Conservation (phyloP, 2,888 invertebrate genomes). For the Rhingia rostrata region DNA sequence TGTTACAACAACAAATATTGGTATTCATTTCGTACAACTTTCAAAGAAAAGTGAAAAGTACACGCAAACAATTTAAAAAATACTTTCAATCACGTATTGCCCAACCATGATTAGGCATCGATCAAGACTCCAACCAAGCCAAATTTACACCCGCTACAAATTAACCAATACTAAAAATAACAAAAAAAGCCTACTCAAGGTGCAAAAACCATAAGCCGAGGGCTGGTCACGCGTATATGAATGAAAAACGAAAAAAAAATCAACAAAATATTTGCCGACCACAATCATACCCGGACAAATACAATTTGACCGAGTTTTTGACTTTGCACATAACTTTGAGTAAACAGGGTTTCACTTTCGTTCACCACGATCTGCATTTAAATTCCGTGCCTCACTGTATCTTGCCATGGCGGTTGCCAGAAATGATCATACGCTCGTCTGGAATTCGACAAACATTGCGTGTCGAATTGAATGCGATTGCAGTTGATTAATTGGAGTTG, state of each 20-base stretch:
- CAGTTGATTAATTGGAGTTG: slow-evolving; percentile 54
- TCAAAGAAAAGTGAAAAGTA: slow-evolving; percentile 60
- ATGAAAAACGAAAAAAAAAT: slow-evolving; percentile 13
- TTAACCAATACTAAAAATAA: background rate
- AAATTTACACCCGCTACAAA: slow-evolving; percentile 21
- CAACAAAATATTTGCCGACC: slow-evolving; percentile 12
- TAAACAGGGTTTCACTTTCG: slow-evolving; percentile 65
- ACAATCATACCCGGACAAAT: slow-evolving; percentile 28
- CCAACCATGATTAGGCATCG: slow-evolving; percentile 6
- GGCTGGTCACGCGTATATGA: background rate
- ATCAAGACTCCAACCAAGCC: slow-evolving; percentile 4
- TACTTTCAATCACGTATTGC: slow-evolving; percentile 64
- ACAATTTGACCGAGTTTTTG: slow-evolving; percentile 59
- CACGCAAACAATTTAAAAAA: slow-evolving; percentile 36
- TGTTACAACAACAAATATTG: background rate
- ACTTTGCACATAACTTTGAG: slow-evolving; percentile 12
- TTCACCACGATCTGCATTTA: slow-evolving; percentile 58
- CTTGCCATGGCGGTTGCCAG: slow-evolving; percentile 27
- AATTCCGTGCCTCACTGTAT: slow-evolving; percentile 15
- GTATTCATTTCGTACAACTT: slow-evolving; percentile 35
- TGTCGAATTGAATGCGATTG: slow-evolving; percentile 43
- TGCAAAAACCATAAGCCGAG: background rate
- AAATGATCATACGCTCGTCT: slow-evolving; percentile 39
- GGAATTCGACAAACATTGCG: slow-evolving; percentile 57
- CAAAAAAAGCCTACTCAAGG: background rate